Evolutionary conservation across 2,797 vertebrate genomes (phyloP).

Genomic region (Cirrhinus molitorella): DNA sequence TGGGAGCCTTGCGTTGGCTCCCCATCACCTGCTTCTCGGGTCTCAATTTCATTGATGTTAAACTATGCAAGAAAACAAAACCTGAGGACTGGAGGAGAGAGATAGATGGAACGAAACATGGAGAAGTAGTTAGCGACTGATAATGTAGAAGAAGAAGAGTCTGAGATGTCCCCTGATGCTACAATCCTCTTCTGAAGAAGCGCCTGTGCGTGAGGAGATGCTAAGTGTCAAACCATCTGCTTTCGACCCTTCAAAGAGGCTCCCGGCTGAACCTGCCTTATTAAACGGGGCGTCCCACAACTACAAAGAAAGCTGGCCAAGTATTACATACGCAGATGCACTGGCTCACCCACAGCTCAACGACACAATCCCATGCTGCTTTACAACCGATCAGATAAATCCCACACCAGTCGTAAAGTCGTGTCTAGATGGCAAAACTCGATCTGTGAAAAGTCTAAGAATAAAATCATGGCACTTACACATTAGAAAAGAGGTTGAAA

Average conservation of each 20-base stretch:
- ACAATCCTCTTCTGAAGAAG: constrained; percentile 54
- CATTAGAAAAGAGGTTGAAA: neutral
- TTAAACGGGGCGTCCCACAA: constrained; percentile 40
- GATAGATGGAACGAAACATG: constrained; percentile 57
- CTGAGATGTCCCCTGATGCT: constrained; percentile 57
- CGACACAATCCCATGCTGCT: constrained; percentile 25
- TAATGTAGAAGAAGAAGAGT: constrained; percentile 52
- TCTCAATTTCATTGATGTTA: constrained; percentile 8
- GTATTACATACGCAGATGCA: constrained; percentile 55
- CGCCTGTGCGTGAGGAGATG: constrained; percentile 77
- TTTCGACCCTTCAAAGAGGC: constrained; percentile 67
- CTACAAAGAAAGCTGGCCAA: constrained; percentile 54
- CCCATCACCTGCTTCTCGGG: constrained; percentile 31
- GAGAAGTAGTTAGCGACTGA: constrained; percentile 58
- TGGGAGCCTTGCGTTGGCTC: neutral
- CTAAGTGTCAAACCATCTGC: constrained; percentile 75
- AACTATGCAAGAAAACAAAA: constrained; percentile 32
- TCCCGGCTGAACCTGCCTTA: constrained; percentile 53
- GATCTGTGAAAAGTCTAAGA: constrained; percentile 2
- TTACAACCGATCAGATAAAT: constrained; percentile 28
- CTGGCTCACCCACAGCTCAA: constrained; percentile 48
- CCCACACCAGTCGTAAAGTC: neutral
- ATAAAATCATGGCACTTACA: neutral
- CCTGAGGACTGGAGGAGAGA: constrained; percentile 11
- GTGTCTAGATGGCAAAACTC: neutral